Evolutionary conservation across 2,797 vertebrate species (phyloP).

Genomic region (Pantherophis alleghaniensis): DNA sequence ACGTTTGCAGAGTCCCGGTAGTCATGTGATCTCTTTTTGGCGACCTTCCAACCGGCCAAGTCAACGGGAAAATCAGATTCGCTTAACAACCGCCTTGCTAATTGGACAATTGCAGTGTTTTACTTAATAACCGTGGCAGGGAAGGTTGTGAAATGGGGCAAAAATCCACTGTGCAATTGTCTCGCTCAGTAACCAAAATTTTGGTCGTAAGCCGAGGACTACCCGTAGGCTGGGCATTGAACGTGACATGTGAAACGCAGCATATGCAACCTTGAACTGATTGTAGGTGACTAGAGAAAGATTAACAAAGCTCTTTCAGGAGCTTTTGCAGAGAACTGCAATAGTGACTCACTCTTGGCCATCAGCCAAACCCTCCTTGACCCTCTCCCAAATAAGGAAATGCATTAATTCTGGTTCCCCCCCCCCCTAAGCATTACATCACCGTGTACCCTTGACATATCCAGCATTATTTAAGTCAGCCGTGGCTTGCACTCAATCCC

Average conservation of each 20-base stretch:
- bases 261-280: background rate
- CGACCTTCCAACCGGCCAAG: too few relatives aligned
- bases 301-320: background rate
- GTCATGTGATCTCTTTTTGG: too few relatives aligned
- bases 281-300: background rate
- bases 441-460: background rate
- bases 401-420: background rate
- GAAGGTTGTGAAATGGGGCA: too few relatives aligned
- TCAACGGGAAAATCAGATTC: too few relatives aligned
- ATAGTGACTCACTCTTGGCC: background rate
- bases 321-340: background rate
- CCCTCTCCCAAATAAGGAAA: background rate
- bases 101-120: too few relatives aligned
- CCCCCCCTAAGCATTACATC: background rate
- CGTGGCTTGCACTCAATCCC: background rate
- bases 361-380: background rate
- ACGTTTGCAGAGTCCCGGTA: too few relatives aligned
- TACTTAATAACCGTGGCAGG: too few relatives aligned
- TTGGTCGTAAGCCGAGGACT: background rate
- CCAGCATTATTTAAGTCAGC: background rate
- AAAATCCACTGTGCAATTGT: too few relatives aligned
- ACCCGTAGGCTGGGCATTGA: background rate
- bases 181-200: too few relatives aligned
- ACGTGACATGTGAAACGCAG: background rate
- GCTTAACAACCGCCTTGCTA: too few relatives aligned